Base-by-base conservation (phyloP, 2,113 vertebrate species). In the Bujurquina vittata region DNA sequence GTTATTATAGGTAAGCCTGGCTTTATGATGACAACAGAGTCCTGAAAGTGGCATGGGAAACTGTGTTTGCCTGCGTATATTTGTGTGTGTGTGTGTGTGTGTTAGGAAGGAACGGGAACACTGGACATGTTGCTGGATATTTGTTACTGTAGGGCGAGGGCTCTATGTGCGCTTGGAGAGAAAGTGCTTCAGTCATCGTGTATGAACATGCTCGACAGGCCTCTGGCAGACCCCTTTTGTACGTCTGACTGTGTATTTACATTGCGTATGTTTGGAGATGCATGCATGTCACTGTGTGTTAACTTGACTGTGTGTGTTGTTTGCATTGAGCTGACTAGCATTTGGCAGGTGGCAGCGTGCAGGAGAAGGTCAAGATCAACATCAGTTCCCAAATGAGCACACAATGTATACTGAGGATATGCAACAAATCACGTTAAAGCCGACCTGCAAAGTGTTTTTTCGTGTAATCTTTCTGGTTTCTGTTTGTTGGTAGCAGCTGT, bases 161-260 rank as follows among this genome's bases (percentile, higher is more conserved):
- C 86, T 92, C 81, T 95, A 95, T 95, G 95, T 95, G 94, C 93
- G 85, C 94, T 91, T 89, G 94, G 94, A 95, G 91, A 94, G 89
- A 95, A 96, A 96, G 95, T 95, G 95, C 95, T 94, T 92, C 88
- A 92, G 89, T 94, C 89, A 87, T 90, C 91, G 91, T 92, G 92
- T 93, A 84, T 84, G 84, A 94, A 88, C 89, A 91, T 93, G 92
- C 90, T 94, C 73, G 56, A 88, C 78, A 84, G 84, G 83, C 93
- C 90, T 82, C 78, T 85, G 82, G 76, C 80, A 78, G 88, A 90
- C 80, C 82, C 75, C 84, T 49, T 77, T 52, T 69, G 43, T 78
- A 52, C 84, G 62, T 88, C 56, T 80, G 56, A 61, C 55, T 58
- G 55, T 84, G 77, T 91, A 78, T 91, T 85, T 87, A 61, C 43